Base-by-base conservation (phyloP, 2,888 invertebrate genomes). In the Peribatodes rhomboidaria region DNA sequence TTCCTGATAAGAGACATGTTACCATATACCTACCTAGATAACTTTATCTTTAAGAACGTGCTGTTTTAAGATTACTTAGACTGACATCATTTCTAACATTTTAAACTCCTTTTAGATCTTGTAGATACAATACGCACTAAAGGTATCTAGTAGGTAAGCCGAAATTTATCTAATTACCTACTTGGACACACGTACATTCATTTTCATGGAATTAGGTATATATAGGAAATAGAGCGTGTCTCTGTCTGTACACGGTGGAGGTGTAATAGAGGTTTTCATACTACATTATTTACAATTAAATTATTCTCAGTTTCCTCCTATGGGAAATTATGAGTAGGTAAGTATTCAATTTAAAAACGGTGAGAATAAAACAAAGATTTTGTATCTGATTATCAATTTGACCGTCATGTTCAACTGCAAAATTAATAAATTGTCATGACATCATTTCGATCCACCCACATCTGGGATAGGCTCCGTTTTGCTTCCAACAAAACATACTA, bases 31-130 rank as follows among this genome's bases (percentile, higher is more conserved):
- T 10, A 33, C 14, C 20, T 52, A 46, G 63, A 63, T 58, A 47
- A 42, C 46, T 20, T 58, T 63, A 63, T 63, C 63, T 50, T 14
- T 6, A 39, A 46, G 7, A 57, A 63, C 62, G 62, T 63, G 62
- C 16, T 46, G 9, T 62, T 37, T 6, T 10, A 47, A 63, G 62
- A 57, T 46, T 46, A 55, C 39, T 37, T 33, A 31, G 14, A 39
- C 42, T 53, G 37, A 37, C 57, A 46, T 47, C 44, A 47, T 53
- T 33, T 22, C 35, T 41, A n/a, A 37, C 10, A 57, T 39, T 56
- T 62, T 14, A 27, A 16, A 27, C 33, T 50, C n/a, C 13, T 42
- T 54, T 31, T 20, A 35, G 27, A 39, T 41, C 14, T 22, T 44
- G 9, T 41, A 31, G 47, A 60, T 60, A 60, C 39, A 10, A 53